Base-by-base conservation (phyloP, 2,113 vertebrate species). In the Saguinus imperator region DNA sequence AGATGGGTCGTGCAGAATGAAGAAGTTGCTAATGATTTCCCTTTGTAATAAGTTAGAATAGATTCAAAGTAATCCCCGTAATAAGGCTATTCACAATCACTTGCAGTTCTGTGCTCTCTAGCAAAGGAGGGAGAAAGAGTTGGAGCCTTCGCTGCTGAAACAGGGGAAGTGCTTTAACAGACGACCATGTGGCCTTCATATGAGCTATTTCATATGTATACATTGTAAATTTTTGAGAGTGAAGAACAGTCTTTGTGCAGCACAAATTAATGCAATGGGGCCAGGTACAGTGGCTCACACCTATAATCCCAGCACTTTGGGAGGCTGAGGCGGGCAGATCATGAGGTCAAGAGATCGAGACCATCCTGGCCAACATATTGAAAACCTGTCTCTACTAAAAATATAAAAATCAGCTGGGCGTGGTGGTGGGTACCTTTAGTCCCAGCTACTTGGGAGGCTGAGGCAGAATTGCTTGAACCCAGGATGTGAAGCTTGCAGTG, bases 71-170 rank as follows among this genome's bases (percentile, higher is more conserved):
- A 4, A 37, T 72, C 13, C 6, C 5, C n/a, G 0, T 18, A 18
- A 13, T 25, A 25, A 2, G 52, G 8, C 27, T 17, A 3, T 29
- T 73, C 18, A 4, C 20, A 29, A 0, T 48, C 20, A 11, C 14
- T 27, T 68, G 40, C 6, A 72, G 64, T 20, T 43, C 50, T 52
- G 6, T 45, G 1, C 23, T 58, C 29, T 76, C 27, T 37, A 20
- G 58, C 29, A 10, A 88, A 29, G 43, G 40, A 27, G 21, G 10
- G 29, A 79, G 81, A 29, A 45, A 48, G 57, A 17, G 45, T 20
- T 3, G 37, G 66, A 32, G 2, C 5, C 23, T 8, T 50, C 0
- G 0, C 11, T 61, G 72, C 35, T n/a, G 77, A 6, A 66, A 11
- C 29, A 32, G 37, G n/a, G 17, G 40, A 14, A 25, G 43, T 17